A percentile compares a stretch with the other conserved stretches of the same genome.
Conservation (phyloP, 2,797 vertebrate species). For the Rachycentron canadum region DNA sequence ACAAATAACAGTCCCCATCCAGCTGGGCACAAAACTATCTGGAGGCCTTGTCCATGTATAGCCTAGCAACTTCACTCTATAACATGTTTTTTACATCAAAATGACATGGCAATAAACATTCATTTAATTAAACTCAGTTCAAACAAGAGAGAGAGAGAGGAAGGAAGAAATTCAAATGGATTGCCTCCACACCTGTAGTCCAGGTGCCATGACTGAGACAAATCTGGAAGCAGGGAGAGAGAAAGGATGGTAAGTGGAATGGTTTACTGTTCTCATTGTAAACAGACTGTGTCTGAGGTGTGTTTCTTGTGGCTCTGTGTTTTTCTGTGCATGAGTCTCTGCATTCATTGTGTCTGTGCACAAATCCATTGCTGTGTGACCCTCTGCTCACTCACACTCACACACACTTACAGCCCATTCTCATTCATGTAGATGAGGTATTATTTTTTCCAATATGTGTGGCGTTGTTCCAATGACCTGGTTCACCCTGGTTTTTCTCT, state of each 20-base stretch:
- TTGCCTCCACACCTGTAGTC: slow-evolving; percentile 46
- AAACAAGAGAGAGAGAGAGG: slow-evolving; percentile 12
- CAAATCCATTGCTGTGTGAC: slow-evolving; percentile 10
- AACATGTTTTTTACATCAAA: slow-evolving; percentile 15
- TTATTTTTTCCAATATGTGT: slow-evolving; percentile 67
- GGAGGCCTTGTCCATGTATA: background rate
- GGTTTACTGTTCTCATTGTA: slow-evolving; percentile 8
- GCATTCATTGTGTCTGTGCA: background rate
- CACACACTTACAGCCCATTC: slow-evolving; percentile 46
- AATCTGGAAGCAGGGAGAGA: background rate
- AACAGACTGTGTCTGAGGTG: slow-evolving; percentile 2
- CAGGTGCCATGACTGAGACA: slow-evolving; percentile 34
- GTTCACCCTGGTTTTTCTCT: slow-evolving; percentile 52
- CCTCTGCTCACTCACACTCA: slow-evolving; percentile 11
- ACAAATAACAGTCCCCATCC: background rate
- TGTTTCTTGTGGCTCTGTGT: slow-evolving; percentile 2
- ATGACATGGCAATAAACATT: slow-evolving; percentile 5
- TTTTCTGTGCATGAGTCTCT: slow-evolving; percentile 11
- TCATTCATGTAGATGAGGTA: slow-evolving; percentile 58
- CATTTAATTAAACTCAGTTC: slow-evolving; percentile 6
- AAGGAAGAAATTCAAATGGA: background rate
- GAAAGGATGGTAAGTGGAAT: background rate
- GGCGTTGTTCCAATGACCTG: slow-evolving; percentile 57
- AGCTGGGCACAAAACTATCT: background rate
- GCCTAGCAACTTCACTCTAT: background rate